Conservation (phyloP, 2,113 vertebrate genomes). For the Hydrochoerus hydrochaeris region DNA sequence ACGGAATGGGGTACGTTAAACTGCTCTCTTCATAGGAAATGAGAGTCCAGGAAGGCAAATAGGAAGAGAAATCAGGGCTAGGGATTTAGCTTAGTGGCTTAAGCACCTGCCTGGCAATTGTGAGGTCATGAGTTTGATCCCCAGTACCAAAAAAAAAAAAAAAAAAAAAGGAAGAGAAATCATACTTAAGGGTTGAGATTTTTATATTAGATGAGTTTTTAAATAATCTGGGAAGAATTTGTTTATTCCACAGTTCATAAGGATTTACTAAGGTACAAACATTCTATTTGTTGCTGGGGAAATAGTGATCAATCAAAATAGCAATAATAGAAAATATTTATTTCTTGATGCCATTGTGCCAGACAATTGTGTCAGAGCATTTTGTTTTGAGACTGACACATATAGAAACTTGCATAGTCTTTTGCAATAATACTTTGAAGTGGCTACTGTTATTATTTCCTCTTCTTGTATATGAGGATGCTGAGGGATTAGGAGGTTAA, state of each 20-base stretch:
- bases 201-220: not conserved
- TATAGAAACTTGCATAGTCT: not conserved
- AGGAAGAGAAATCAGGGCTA: not conserved
- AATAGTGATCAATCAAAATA: not conserved
- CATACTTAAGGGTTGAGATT: not conserved
- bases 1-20: not conserved
- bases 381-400: not conserved
- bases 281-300: not conserved
- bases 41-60: not conserved
- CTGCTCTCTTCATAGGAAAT: not conserved
- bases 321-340: not conserved
- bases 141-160: no score
- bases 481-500: not conserved
- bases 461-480: not conserved
- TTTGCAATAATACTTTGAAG: not conserved
- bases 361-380: not conserved
- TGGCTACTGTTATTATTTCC: not conserved
- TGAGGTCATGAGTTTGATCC: no score
- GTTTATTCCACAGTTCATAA: not conserved
- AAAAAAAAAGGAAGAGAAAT: not conserved
- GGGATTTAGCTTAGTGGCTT: no score
- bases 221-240: conserved; percentile 29
- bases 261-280: not conserved
- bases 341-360: not conserved
- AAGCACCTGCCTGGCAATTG: no score